Conservation (phyloP, 37 sponge, comb jelly and placozoan species). For the Ianthella basta region DNA sequence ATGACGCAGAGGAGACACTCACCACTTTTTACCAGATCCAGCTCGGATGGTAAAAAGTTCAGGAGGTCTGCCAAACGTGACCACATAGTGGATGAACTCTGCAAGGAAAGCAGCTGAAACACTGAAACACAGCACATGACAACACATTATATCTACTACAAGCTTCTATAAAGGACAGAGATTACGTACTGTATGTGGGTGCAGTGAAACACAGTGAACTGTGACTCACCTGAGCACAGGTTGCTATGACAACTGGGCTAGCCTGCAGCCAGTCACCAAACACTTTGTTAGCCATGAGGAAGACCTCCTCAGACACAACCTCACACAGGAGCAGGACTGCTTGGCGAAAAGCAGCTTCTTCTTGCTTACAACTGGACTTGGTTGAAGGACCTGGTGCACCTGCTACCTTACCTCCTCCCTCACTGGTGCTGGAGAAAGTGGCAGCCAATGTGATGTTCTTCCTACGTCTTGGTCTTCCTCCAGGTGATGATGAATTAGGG, state of each 20-base stretch:
- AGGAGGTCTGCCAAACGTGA: conserved; percentile 82
- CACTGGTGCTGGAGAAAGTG: background rate
- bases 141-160: no score
- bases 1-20: background rate
- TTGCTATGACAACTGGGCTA: conserved; percentile 74
- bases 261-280: conserved; percentile 79
- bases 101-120: background rate
- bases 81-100: conserved; percentile 76
- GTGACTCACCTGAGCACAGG: conserved; percentile 70
- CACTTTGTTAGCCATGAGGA: conserved; percentile 49
- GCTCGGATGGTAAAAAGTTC: conserved; percentile 75
- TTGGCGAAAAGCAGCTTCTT: conserved; percentile 14
- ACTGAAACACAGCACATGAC: no score
- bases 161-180: no score
- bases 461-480: background rate
- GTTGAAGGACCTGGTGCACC: background rate
- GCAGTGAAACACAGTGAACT: no score
- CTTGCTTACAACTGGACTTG: background rate
- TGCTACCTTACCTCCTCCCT: background rate
- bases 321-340: conserved; percentile 44
- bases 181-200: no score
- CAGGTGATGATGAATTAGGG: background rate
- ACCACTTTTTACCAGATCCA: conserved; percentile 30
- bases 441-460: background rate
- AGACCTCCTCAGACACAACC: conserved; percentile 49